A percentile compares a stretch with the other conserved stretches of the same genome.
Conservation (phyloP, 2,888 invertebrate genomes). For the Eristalinus aeneus region DNA sequence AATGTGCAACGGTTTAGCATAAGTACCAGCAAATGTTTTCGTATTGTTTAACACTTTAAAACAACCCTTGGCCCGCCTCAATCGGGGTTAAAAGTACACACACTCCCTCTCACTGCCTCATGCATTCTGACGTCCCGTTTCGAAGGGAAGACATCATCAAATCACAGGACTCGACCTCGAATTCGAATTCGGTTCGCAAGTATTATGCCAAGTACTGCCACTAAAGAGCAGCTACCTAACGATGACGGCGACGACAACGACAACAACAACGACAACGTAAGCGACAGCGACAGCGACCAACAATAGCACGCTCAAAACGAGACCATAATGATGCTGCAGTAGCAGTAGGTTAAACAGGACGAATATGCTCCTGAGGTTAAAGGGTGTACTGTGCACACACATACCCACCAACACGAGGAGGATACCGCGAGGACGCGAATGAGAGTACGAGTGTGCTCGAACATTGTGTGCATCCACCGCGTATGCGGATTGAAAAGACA, state of each 20-base stretch:
- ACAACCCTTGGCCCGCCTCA: conserved; percentile 67
- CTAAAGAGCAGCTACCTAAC: conserved; percentile 67
- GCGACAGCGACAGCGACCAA: conserved; percentile 24
- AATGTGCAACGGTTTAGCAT: conserved; percentile 73
- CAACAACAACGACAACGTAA: conserved; percentile 48
- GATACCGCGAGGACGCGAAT: conserved; percentile 3
- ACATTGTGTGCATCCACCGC: conserved; percentile 55
- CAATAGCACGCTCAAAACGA: conserved; percentile 38
- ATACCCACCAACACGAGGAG: background rate
- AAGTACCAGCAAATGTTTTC: conserved; percentile 74
- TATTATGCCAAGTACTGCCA: conserved; percentile 42
- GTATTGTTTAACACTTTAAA: conserved; percentile 74
- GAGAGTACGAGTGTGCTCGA: conserved; percentile 36
- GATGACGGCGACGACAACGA: background rate
- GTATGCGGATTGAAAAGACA: conserved; percentile 65
- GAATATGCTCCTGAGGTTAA: conserved; percentile 65
- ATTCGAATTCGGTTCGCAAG: conserved; percentile 62
- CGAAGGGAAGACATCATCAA: conserved; percentile 58
- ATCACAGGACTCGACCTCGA: conserved; percentile 66
- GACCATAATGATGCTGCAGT: conserved; percentile 59
- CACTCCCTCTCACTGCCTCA: background rate
- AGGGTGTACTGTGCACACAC: conserved; percentile 56
- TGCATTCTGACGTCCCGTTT: conserved; percentile 23
- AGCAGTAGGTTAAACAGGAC: conserved; percentile 69
- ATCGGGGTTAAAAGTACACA: conserved; percentile 69